A percentile compares a stretch with the other conserved stretches of the same genome.
These are phyloP conservation scores for Corythoichthys intestinalis DNA, from an alignment of 2,113 vertebrate species.

Conservation along the genomic window DNA sequence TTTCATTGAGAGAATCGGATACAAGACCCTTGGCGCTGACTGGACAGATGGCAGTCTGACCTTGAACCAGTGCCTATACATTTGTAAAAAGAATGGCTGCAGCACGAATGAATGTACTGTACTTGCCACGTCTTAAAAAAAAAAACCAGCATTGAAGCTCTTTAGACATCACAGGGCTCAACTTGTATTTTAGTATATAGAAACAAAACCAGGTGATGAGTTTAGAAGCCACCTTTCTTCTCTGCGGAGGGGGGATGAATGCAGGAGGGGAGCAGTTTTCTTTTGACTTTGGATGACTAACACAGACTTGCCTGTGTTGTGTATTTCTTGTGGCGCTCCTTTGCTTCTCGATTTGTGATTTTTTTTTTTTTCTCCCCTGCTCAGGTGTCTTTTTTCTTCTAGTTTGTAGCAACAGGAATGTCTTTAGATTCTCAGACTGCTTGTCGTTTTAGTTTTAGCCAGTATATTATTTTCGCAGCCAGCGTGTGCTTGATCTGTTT, in stretches of 20 bases:
- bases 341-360: conserved; percentile 36
- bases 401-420: conserved; percentile 41
- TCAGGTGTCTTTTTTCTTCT: conserved; percentile 36
- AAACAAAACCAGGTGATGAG: conserved; percentile 20
- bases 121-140: neutral
- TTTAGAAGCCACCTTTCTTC: conserved; percentile 76
- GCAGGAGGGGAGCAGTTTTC: conserved; percentile 63
- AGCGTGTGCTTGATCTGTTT: conserved; percentile 4
- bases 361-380: conserved; percentile 29
- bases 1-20: conserved; percentile 1
- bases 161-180: conserved; percentile 33
- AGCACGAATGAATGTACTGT: conserved; percentile 65
- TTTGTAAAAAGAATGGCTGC: conserved; percentile 35
- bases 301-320: conserved; percentile 45
- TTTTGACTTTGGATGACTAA: conserved; percentile 56
- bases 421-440: conserved; percentile 26
- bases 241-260: conserved; percentile 65
- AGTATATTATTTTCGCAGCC: neutral
- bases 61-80: conserved; percentile 56
- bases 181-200: conserved; percentile 15
- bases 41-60: conserved; percentile 8
- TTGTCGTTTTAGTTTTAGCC: neutral
- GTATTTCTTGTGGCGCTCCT: conserved; percentile 39
- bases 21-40: conserved; percentile 13
- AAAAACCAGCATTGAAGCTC: conserved; percentile 49